Base-by-base conservation (phyloP, 2,113 vertebrate genomes). In the Aegotheles bennettii region DNA sequence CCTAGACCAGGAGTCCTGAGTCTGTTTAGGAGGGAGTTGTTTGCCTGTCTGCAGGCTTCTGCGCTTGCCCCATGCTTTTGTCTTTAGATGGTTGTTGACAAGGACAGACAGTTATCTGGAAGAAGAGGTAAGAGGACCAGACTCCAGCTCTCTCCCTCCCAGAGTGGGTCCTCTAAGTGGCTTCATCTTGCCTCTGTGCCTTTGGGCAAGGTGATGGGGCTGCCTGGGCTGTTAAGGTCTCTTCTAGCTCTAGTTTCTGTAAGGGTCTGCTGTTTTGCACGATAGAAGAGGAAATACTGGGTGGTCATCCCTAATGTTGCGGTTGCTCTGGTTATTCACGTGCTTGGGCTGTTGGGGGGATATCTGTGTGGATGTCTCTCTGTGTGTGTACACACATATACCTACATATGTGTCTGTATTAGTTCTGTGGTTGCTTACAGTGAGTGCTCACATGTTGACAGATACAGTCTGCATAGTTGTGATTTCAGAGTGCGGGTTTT, bases 271-370 rank as follows among this genome's bases (percentile, higher is more conserved):
- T 13, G 1, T 19, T 11, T 24, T 42, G 47, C 31, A 7, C 0
- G 0, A 36, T 5, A 51, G n/a, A 9, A 40, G n/a, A n/a, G 24
- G 21, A 31, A 16, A 17, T 9, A 26, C 2, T 4, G 20, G 48
- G 38, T 13, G 38, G 25, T n/a, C 38, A 53, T 17, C 42, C 19
- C 42, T 20, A 9, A 17, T 2, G 0, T 31, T 40, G 28, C 45
- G 48, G 15, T 6, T 57, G 33, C 48, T 51, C 51, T 74, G 36
- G 9, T 61, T 60, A 20, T 16, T 67, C 8, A 1, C 31, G 7
- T 42, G 35, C 40, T 29, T 47, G 28, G 24, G 28, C n/a, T 33
- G 9, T 26, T 26, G 18, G 9, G 16, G 13, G 11, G 42, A 24
- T 48, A 11, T 25, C 21, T 48, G 47, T 48, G 11, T 48, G 24